Conservation (phyloP, 2,113 vertebrate species). For the Hemiprocne comata region DNA sequence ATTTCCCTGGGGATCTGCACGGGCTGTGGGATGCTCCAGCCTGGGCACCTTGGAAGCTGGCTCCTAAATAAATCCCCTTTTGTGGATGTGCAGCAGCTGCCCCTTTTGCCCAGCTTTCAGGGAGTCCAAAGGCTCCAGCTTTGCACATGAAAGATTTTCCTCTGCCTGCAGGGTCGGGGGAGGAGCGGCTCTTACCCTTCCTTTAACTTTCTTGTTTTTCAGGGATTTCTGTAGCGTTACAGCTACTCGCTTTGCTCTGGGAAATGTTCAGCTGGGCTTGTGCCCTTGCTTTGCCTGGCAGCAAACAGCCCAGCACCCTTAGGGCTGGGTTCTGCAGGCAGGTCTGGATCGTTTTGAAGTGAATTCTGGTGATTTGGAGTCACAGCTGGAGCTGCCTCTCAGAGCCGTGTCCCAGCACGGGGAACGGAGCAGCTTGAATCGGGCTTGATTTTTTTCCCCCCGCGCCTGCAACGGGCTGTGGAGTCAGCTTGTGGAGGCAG, state of each 20-base stretch:
- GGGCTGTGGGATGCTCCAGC: not conserved
- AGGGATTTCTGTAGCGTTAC: not conserved
- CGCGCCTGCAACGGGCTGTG: accelerated
- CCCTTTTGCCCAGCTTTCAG: not conserved
- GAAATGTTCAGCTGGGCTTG: not conserved
- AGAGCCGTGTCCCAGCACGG: accelerated
- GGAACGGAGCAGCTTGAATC: accelerated
- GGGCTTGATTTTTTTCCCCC: not conserved
- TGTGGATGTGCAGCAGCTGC: not conserved
- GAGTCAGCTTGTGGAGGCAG: no score
- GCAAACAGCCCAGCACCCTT: not conserved
- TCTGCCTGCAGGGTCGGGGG: not conserved
- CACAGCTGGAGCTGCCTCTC: not conserved
- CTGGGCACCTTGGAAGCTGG: not conserved
- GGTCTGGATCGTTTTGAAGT: not conserved
- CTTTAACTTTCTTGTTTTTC: not conserved
- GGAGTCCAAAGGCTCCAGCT: not conserved
- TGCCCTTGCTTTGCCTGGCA: not conserved
- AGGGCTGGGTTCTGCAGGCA: accelerated
- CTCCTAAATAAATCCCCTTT: not conserved
- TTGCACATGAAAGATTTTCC: not conserved
- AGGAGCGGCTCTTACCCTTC: accelerated
- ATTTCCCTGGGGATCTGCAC: accelerated
- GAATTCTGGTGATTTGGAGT: not conserved
- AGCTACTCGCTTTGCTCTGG: not conserved